phyloP scores from a whole-genome alignment of 1,140 invertebrate species.

The Drosophila kepulauana region DNA sequence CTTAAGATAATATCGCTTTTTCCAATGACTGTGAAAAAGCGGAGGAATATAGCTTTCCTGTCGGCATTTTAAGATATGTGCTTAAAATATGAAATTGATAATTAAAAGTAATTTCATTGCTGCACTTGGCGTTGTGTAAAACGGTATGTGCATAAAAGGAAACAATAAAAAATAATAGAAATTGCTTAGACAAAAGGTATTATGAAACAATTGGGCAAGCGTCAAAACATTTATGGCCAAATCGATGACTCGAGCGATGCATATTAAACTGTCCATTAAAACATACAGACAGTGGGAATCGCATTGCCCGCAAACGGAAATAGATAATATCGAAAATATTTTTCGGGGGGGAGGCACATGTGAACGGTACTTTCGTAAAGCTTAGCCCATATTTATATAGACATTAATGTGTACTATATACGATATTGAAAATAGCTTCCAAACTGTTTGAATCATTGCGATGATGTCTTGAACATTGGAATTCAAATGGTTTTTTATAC shows the following conservation, averaged over 20 bases:
- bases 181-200: slow-evolving; percentile 42
- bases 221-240: slow-evolving; percentile 45
- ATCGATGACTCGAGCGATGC: slow-evolving; percentile 56
- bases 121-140: slow-evolving; percentile 16
- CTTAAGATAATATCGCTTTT: slow-evolving; percentile 8
- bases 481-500: slow-evolving; percentile 50
- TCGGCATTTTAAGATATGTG: slow-evolving; percentile 36
- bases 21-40: not conserved
- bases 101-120: slow-evolving; percentile 65
- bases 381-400: slow-evolving; percentile 17
- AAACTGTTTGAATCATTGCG: slow-evolving; percentile 29
- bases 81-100: slow-evolving; percentile 64
- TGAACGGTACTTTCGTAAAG: slow-evolving; percentile 39
- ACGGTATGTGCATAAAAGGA: slow-evolving; percentile 46
- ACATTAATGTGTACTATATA: not conserved
- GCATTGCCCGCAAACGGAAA: slow-evolving; percentile 46
- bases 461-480: slow-evolving; percentile 47
- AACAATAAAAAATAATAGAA: slow-evolving; percentile 52
- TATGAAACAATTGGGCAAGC: slow-evolving; percentile 64
- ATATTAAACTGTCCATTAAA: slow-evolving; percentile 68
- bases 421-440: slow-evolving; percentile 1
- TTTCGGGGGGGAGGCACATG: not conserved
- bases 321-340: slow-evolving; percentile 49
- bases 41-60: slow-evolving; percentile 17
- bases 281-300: slow-evolving; percentile 28